A percentile compares a stretch with the other conserved stretches of the same genome.
phyloP scores from a whole-genome alignment of 2,888 invertebrate species.

The Leptarthrus brevirostris region DNA sequence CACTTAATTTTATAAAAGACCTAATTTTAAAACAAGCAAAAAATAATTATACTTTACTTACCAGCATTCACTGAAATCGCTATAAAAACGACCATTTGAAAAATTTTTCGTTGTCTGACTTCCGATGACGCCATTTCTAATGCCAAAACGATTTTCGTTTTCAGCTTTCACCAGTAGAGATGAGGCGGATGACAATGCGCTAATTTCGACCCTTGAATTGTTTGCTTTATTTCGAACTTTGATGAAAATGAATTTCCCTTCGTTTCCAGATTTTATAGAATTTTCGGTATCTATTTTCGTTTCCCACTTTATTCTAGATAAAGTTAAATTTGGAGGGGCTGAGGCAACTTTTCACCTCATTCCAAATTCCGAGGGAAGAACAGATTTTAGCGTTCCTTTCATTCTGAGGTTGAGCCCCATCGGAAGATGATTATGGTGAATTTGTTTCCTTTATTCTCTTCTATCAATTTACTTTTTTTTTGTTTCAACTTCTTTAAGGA shows the following conservation, averaged over 20 bases:
- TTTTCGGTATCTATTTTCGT: not conserved
- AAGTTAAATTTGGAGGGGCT: not conserved
- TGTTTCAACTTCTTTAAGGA: not conserved
- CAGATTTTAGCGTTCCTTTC: constrained; percentile 35
- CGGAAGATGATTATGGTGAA: constrained; percentile 19
- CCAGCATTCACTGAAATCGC: constrained; percentile 51
- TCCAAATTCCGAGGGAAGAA: constrained; percentile 42
- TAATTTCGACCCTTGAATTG: constrained; percentile 13
- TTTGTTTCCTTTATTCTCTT: constrained; percentile 29
- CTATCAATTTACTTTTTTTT: not conserved
- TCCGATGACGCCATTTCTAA: constrained; percentile 45
- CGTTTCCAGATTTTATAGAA: not conserved
- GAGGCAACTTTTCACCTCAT: constrained; percentile 39
- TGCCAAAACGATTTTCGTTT: not conserved
- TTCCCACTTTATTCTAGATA: not conserved
- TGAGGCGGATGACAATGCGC: constrained; percentile 15
- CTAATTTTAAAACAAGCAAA: not conserved
- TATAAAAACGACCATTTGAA: constrained; percentile 52
- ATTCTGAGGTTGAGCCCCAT: constrained; percentile 32
- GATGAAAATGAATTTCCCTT: constrained; percentile 14
- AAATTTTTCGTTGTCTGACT: constrained; percentile 32
- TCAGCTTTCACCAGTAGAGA: not conserved
- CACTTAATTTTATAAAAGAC: no score
- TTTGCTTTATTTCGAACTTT: constrained; percentile 18
- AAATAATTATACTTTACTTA: constrained; percentile 34